Conservation (phyloP, 2,888 invertebrate species). For the Rhamnusium bicolor region DNA sequence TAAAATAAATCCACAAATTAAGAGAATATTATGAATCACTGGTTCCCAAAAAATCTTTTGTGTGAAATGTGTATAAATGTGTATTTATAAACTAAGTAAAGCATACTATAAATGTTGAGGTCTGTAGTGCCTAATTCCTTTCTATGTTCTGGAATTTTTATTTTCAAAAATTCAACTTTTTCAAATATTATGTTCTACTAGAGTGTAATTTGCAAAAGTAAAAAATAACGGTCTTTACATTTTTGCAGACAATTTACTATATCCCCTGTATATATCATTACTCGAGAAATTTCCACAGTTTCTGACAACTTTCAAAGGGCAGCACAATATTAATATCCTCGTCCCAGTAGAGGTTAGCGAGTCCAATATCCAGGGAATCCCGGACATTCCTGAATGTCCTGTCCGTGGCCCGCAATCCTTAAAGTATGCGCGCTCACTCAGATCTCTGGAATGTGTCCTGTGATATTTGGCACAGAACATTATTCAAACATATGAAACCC, state of each 20-base stretch:
- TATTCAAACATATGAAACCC: constrained; percentile 60
- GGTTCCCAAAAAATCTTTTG: too few relatives aligned
- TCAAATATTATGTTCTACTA: too few relatives aligned
- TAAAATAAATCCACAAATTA: too few relatives aligned
- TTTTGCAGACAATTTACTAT: background rate
- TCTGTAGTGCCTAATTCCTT: too few relatives aligned
- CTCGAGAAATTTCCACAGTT: constrained; percentile 24
- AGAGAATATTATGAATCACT: too few relatives aligned
- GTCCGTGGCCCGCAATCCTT: constrained; percentile 66
- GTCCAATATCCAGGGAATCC: constrained; percentile 53
- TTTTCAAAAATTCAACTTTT: too few relatives aligned
- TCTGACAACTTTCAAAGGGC: constrained; percentile 24
- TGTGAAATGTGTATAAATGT: too few relatives aligned
- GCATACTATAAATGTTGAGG: too few relatives aligned
- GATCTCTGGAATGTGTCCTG: constrained; percentile 62
- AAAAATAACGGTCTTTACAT: too few relatives aligned
- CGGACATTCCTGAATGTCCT: constrained; percentile 63
- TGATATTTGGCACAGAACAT: constrained; percentile 63
- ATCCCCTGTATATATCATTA: background rate
- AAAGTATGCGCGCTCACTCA: constrained; percentile 63
- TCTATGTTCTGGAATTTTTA: too few relatives aligned
- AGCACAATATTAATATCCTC: constrained; percentile 47
- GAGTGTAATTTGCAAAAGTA: too few relatives aligned
- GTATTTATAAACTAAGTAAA: too few relatives aligned
- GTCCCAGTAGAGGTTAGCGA: constrained; percentile 46